These are phyloP conservation scores for Leptobrachium ailaonicum DNA, from an alignment of 2,113 vertebrate genomes.

Conservation along the genomic window DNA sequence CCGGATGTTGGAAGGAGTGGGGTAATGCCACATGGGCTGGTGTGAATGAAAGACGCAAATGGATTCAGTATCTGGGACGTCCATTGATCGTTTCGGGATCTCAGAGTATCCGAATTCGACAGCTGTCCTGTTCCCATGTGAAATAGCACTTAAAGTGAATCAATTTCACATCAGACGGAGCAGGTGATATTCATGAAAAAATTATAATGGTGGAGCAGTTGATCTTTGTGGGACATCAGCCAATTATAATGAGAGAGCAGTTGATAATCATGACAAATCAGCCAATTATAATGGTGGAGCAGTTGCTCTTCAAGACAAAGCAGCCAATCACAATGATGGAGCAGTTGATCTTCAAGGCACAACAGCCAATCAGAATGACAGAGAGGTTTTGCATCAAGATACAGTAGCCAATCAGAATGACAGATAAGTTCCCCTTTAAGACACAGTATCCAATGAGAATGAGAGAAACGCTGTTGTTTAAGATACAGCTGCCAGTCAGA, in stretches of 20 bases:
- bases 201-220: no score
- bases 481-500: no score
- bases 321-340: not conserved
- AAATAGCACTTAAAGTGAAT: no score
- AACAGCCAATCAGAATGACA: not conserved
- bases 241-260: no score
- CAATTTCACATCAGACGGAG: no score
- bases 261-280: no score
- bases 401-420: not conserved
- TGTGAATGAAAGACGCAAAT: conserved; percentile 14
- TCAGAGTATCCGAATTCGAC: not conserved
- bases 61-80: not conserved
- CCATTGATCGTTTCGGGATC: not conserved
- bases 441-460: no score
- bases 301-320: not conserved
- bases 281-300: no score
- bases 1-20: not conserved
- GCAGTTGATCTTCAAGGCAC: not conserved
- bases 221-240: no score
- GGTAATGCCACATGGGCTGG: not conserved
- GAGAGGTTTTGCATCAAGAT: not conserved
- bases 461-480: no score
- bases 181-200: not conserved
- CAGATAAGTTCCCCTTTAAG: not conserved
- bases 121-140: no score